Evolutionary conservation across 2,113 vertebrate genomes (phyloP).

Genomic region (Spheniscus mendiculus): DNA sequence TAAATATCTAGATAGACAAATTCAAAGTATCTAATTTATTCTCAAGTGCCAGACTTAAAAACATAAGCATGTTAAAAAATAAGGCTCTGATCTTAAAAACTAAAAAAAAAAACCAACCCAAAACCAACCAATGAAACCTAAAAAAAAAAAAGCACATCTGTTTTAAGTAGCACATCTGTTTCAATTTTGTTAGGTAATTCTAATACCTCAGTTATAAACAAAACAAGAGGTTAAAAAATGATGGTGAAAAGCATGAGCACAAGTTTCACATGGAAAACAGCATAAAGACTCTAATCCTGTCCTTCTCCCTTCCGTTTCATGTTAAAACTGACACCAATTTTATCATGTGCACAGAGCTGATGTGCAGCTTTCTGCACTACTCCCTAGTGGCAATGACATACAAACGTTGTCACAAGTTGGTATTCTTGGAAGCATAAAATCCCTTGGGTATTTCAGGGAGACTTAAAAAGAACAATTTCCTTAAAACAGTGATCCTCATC

Average conservation of each 20-base stretch:
- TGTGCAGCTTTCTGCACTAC: not conserved
- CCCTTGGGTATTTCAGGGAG: not conserved
- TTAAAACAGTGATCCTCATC: slow-evolving; percentile 7
- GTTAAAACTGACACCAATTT: not conserved
- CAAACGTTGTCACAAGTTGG: not conserved
- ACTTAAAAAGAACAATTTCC: slow-evolving; percentile 27
- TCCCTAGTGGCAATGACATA: not conserved
- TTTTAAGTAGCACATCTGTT: not conserved
- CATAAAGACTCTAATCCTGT: not conserved
- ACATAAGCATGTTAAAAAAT: not conserved
- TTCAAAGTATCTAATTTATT: not conserved
- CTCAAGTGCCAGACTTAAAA: not conserved
- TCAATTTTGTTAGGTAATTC: not conserved
- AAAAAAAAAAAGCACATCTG: not conserved
- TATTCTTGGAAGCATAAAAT: not conserved
- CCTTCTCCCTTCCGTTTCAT: not conserved
- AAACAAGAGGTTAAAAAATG: not conserved
- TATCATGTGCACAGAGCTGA: not conserved
- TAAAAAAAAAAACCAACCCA: too few species aligned
- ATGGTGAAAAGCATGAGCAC: not conserved
- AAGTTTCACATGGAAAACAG: not conserved
- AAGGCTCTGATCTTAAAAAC: not conserved
- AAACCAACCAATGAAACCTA: too few species aligned
- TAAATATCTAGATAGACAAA: not conserved
- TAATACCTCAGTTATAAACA: not conserved